A percentile compares a stretch with the other conserved stretches of the same genome.
Evolutionary conservation across 2,797 vertebrate species (phyloP).

Genomic region (Chiroxiphia lanceolata): DNA sequence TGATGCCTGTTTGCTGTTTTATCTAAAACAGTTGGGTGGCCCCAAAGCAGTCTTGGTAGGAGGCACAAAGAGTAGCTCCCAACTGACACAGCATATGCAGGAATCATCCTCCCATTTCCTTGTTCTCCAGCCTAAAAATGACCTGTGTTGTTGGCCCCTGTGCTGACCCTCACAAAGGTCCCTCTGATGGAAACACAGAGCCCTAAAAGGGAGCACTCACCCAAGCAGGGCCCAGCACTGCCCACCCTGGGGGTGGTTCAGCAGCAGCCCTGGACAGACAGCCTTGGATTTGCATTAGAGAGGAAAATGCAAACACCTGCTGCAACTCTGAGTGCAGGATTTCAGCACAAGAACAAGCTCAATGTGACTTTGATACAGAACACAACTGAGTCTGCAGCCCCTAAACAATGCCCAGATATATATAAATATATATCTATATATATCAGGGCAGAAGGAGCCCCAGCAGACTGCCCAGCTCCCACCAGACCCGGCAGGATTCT

Average conservation of each 20-base stretch:
- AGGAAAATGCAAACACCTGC: not conserved
- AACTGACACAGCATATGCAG: not conserved
- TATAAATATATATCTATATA: fast-evolving
- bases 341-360: not conserved
- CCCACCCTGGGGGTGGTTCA: not conserved
- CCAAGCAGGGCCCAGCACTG: not conserved
- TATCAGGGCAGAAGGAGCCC: not conserved
- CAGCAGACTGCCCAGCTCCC: not conserved
- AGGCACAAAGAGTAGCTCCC: not conserved
- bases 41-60: not conserved
- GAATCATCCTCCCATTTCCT: not conserved
- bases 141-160: not conserved
- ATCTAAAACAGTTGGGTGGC: not conserved
- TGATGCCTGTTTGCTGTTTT: not conserved
- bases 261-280: not conserved
- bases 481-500: not conserved
- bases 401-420: not conserved
- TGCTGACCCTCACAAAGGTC: not conserved
- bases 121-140: not conserved
- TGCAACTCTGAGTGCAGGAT: not conserved
- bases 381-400: not conserved
- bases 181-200: not conserved
- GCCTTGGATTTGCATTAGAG: not conserved
- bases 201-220: not conserved
- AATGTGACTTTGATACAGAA: not conserved